Conservation (phyloP, 1,140 invertebrate species). For the Drosophila bipectinata region DNA sequence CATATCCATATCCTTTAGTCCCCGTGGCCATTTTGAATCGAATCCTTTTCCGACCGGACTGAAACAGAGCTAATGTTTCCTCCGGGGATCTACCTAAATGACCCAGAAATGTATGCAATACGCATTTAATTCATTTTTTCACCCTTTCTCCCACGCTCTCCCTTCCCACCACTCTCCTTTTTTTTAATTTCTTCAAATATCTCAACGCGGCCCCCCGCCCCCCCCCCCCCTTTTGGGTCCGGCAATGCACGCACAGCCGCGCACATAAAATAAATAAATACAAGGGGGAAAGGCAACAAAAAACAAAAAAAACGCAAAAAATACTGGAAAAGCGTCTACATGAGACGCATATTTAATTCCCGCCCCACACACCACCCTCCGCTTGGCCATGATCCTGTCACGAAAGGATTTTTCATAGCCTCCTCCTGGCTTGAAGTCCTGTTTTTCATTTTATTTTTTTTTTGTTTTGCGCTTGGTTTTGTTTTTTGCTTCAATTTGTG, state of each 20-base stretch:
- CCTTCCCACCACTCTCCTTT: background rate
- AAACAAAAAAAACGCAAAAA: conserved; percentile 13
- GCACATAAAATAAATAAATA: conserved; percentile 78
- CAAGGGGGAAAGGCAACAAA: conserved; percentile 4
- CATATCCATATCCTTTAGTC: background rate
- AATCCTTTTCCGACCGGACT: conserved; percentile 9
- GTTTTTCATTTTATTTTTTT: conserved; percentile 33
- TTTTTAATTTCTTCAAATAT: conserved; percentile 70
- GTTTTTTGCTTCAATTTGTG: conserved; percentile 13
- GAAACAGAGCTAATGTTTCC: conserved; percentile 14
- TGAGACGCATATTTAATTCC: conserved; percentile 78
- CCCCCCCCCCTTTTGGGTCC: background rate
- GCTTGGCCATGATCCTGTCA: conserved; percentile 17
- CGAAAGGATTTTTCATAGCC: conserved; percentile 74
- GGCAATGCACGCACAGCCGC: conserved; percentile 71
- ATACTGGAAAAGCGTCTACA: conserved; percentile 56
- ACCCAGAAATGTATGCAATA: conserved; percentile 59
- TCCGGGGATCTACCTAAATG: conserved; percentile 42
- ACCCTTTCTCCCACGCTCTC: conserved; percentile 1
- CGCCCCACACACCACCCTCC: conserved; percentile 22
- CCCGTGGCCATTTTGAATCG: conserved; percentile 10
- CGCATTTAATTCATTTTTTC: conserved; percentile 55
- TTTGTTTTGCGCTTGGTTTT: conserved; percentile 11
- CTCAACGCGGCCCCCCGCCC: conserved; percentile 9
- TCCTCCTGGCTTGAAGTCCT: conserved; percentile 33